Percentiles rank a stretch among this genome's conserved stretches.
phyloP scores from a whole-genome alignment of 2,797 vertebrate species.

The Sebastes miniatus region DNA sequence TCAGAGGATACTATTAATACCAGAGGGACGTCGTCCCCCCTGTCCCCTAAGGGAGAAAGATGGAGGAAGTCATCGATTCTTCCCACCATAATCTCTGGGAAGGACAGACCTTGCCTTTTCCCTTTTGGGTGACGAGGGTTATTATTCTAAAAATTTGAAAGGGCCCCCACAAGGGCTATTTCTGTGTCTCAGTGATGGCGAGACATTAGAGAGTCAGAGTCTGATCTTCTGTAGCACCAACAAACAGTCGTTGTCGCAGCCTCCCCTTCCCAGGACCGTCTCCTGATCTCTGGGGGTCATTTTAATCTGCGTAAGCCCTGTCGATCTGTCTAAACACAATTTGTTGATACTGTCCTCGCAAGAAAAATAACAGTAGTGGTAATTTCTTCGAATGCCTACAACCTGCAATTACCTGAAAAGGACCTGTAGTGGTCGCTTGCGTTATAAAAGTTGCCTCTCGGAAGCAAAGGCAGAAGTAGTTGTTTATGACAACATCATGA shows the following conservation, averaged over 20 bases:
- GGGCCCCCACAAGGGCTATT: conserved; percentile 65
- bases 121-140: conserved; percentile 68
- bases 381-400: not conserved
- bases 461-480: not conserved
- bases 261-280: conserved; percentile 22
- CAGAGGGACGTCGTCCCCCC: conserved; percentile 58
- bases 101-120: conserved; percentile 69
- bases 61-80: conserved; percentile 82
- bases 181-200: conserved; percentile 44
- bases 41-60: conserved; percentile 64
- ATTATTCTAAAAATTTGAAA: conserved; percentile 65
- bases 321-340: not conserved
- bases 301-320: not conserved
- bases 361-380: not conserved
- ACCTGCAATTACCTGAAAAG: not conserved
- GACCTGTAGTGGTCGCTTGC: not conserved
- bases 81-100: conserved; percentile 79
- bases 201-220: not conserved
- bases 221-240: conserved; percentile 20
- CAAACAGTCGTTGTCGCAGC: conserved; percentile 3
- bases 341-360: not conserved
- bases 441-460: not conserved
- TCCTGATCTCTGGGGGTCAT: not conserved
- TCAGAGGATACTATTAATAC: conserved; percentile 75
- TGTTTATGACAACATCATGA: not conserved